A percentile compares a stretch with the other conserved stretches of the same genome.
Conservation (phyloP, 2,113 vertebrate species). For the Cranoglanis bouderius region DNA sequence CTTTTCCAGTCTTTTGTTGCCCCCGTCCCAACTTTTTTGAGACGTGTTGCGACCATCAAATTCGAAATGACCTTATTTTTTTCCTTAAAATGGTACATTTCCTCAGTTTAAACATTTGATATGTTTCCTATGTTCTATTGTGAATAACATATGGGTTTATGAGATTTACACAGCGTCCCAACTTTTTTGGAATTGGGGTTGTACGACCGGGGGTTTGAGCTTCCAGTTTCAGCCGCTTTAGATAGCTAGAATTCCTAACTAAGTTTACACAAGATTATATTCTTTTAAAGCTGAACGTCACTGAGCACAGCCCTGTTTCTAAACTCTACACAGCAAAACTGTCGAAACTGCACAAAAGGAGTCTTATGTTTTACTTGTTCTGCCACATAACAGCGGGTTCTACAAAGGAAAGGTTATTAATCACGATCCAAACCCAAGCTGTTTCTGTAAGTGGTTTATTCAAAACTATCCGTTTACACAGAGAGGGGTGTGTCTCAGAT, state of each 20-base stretch:
- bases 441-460: not conserved
- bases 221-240: not conserved
- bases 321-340: too few species aligned
- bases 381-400: not conserved
- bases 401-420: not conserved
- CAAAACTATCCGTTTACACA: slow-evolving; percentile 12
- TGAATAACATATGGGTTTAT: too few species aligned
- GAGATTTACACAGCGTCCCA: too few species aligned
- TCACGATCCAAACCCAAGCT: not conserved
- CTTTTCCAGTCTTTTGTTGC: too few species aligned
- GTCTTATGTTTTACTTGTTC: not conserved
- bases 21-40: too few species aligned
- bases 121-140: too few species aligned
- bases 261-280: not conserved
- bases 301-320: not conserved
- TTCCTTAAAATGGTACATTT: too few species aligned
- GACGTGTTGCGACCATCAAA: too few species aligned
- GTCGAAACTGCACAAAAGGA: not conserved
- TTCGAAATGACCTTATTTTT: too few species aligned
- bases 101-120: too few species aligned
- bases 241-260: not conserved
- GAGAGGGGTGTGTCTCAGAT: slow-evolving; percentile 9
- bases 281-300: not conserved
- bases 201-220: not conserved
- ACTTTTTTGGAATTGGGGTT: too few species aligned